Evolutionary conservation across 1,140 invertebrate genomes (phyloP).

Genomic region (Scaptomyza pallida): DNA sequence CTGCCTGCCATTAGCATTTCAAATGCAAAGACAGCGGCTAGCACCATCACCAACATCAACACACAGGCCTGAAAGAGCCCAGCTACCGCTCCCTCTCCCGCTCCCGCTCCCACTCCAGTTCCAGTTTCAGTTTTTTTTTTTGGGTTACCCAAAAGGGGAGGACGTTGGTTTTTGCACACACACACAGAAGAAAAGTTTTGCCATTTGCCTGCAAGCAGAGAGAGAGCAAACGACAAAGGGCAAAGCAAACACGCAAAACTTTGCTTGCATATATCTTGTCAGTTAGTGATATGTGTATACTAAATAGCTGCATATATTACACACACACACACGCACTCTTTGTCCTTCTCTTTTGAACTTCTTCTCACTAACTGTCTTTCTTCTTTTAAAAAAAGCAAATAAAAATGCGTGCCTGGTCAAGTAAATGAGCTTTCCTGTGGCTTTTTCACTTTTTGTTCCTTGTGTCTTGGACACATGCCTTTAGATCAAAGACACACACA

Average conservation of each 20-base stretch:
- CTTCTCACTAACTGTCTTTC: not conserved
- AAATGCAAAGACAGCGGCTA: constrained; percentile 25
- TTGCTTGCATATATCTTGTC: constrained; percentile 61
- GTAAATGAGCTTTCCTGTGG: constrained; percentile 68
- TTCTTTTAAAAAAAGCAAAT: constrained; percentile 10
- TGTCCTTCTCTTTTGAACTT: not conserved
- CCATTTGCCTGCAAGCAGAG: constrained; percentile 64
- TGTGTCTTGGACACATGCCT: constrained; percentile 18
- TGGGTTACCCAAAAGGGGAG: too few relatives aligned
- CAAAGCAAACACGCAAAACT: constrained; percentile 63
- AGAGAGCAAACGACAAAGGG: constrained; percentile 62
- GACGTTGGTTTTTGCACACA: constrained; percentile 13
- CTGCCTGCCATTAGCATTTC: constrained; percentile 65
- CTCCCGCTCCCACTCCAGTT: too few relatives aligned
- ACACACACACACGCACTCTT: not conserved
- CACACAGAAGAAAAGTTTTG: constrained; percentile 52
- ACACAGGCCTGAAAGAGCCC: not conserved
- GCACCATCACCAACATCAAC: constrained; percentile 13
- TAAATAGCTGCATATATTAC: constrained; percentile 67
- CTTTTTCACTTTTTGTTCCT: constrained; percentile 49
- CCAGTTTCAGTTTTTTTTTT: constrained; percentile 23
- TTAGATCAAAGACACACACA: constrained; percentile 58
- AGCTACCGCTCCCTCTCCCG: too few relatives aligned
- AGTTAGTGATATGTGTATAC: constrained; percentile 50
- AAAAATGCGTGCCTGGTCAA: constrained; percentile 59